Evolutionary conservation across 2,888 invertebrate genomes (phyloP), one percentile per base, ranked within the genome.

Genomic region (Tachina lurida): DNA sequence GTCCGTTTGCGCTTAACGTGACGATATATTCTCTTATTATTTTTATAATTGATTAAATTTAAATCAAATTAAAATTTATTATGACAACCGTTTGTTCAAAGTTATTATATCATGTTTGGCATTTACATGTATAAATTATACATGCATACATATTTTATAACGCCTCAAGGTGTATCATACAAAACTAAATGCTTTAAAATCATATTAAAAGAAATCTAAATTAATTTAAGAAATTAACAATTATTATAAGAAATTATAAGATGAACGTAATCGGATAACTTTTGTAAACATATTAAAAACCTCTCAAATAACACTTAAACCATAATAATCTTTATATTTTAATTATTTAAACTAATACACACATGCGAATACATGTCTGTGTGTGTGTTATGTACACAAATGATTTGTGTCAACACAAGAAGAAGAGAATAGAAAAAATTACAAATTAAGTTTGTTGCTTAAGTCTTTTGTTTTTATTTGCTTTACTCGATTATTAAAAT

Each of bases 391-490:
- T 31, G 31, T 31, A 4, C 4, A 7, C 7, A 31, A 7, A 31
- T 1, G 9, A 39, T 63, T 63, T 22, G 7, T 41, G 49, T 31
- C 9, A 5, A 19, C 22, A 22, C 10, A 52, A 31, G 49, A 52
- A 43, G n/a, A 3, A 68, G 15, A 45, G 17, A 45, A 60, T 43
- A 17, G 10, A 58, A 19, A 65, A 22, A 67, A 45, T 12, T 52
- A 12, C 10, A 15, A 39, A 10, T 56, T 31, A 70, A 31, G 86
- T 83, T 73, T 83, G 76, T 73, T 71, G 47, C 68, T 80, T 83
- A 73, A 86, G 13, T 86, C 86, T 83, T 83, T 83, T 68, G 86
- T 73, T 86, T 86, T 47, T 10, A 8, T 56, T 19, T 15, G 5
- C 1, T 10, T 43, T 60, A 10, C 31, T 31, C 3, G 31, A 7